Evolutionary conservation across 2,888 invertebrate genomes (phyloP), one percentile per base, ranked within the genome.

Genomic region (Punctoribates punctum): DNA sequence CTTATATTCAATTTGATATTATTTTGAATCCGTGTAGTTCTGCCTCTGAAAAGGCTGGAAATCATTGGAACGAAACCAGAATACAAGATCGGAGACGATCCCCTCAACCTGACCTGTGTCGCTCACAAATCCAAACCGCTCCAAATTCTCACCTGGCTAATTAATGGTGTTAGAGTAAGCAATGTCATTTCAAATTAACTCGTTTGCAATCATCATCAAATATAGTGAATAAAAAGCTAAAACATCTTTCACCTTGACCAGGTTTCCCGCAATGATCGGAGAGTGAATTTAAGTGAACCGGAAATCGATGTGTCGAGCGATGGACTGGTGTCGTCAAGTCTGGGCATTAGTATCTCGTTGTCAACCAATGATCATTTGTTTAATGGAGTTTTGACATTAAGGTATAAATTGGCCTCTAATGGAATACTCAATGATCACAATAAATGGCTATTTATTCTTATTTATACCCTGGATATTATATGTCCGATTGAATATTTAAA

Each of bases 51-150:
- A 70, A 38, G 70, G 6, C 15, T 70, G 15, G 42, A 70, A 70
- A 70, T 73, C 48, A 75, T 75, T 67, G 75, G 75, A 42, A 29
- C 65, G 17, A 67, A 77, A 72, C 17, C 51, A 15, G 57, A 42
- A 23, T 77, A 77, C 46, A 75, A 75, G 25, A 20, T 77, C 15
- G 75, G 73, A 6, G 42, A 38, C 2, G 77, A 77, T 29, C 48
- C 17, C 8, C 46, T 77, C 9, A 75, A 75, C 51, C n/a, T 77
- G 48, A 75, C 75, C 17, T 77, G 77, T 73, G 51, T 67, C 13
- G 34, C 73, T 11, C 72, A 73, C 8, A 73, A 62, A 20, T 73
- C 75, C 15, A 77, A 77, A 48, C 77, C 77, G 20, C 27, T 75
- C 23, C 46, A 62, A 15, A 42, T 75, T 11, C 27, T 77, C 15